phyloP scores from a whole-genome alignment of 2,888 invertebrate species.

The Leptinotarsa tumamoca region DNA sequence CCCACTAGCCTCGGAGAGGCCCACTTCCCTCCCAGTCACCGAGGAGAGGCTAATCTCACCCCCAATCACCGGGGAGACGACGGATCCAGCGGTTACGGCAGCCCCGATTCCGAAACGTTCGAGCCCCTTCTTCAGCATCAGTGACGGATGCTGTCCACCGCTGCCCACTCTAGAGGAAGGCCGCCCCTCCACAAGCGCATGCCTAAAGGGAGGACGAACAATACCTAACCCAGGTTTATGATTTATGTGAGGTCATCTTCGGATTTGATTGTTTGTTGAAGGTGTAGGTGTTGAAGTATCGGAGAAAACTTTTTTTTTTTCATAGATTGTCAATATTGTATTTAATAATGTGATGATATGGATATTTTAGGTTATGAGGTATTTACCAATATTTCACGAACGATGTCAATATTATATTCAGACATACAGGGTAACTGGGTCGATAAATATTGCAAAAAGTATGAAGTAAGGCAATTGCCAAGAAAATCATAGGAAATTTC shows the following conservation, averaged over 20 bases:
- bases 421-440: too few relatives aligned
- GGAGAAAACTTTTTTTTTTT: neutral
- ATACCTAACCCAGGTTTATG: constrained; percentile 12
- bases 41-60: constrained; percentile 73
- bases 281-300: neutral
- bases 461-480: too few relatives aligned
- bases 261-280: neutral
- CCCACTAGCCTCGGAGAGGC: constrained; percentile 60
- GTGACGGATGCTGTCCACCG: constrained; percentile 54
- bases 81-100: constrained; percentile 84
- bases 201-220: constrained; percentile 22
- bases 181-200: constrained; percentile 28
- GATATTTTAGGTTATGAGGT: too few relatives aligned
- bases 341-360: too few relatives aligned
- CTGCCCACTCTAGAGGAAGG: constrained; percentile 36
- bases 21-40: constrained; percentile 52
- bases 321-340: neutral
- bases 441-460: too few relatives aligned
- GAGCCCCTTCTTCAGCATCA: constrained; percentile 64
- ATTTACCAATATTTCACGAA: too few relatives aligned
- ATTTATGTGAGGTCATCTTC: neutral
- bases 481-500: too few relatives aligned
- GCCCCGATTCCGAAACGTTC: constrained; percentile 78
- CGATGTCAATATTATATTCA: too few relatives aligned
- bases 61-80: constrained; percentile 70